Evolutionary conservation across 2,888 invertebrate genomes (phyloP), one percentile per base, ranked within the genome.

Genomic region (Eupithecia inturbata): DNA sequence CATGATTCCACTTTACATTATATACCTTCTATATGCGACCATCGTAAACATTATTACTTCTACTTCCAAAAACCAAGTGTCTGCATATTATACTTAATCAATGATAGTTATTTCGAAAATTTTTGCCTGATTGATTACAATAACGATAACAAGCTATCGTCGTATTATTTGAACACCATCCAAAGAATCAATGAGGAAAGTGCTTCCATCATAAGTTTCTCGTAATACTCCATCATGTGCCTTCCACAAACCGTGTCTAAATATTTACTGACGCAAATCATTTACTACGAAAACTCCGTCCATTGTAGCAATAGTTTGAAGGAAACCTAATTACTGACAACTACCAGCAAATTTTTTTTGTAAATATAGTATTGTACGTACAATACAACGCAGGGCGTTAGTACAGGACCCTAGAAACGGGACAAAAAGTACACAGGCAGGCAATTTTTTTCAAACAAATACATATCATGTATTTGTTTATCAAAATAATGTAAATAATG

Each of bases 181-280:
- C 26, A 67, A 19, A 57, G 57, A 31, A 66, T 45, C n/a, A 33
- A 53, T 63, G 62, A 74, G 67, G 28, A 62, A 74, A 70, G 67
- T 60, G 5, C 39, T 36, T n/a, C 66, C 33, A 33, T 57, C 16
- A 5, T 57, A 57, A 36, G 63, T 49, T 62, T 75, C 72, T 64
- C 12, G 75, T 70, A 70, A 75, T 67, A 45, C 67, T 67, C 41
- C 69, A 71, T 71, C 67, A 66, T 72, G 62, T 73, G 53, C 63
- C 41, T 76, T 72, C 70, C 70, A 67, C 67, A 67, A 60, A 72
- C 28, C 9, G 10, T 68, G 76, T 76, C 68, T 76, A 71, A 76
- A 76, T 73, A 73, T 76, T 73, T 76, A 76, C 73, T 41, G 60
- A 76, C 76, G 73, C 66, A 70, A 70, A 75, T 68, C 68, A 71